Evolutionary conservation across 2,888 invertebrate genomes (phyloP), one percentile per base, ranked within the genome.

Genomic region (Apotomis turbidana): DNA sequence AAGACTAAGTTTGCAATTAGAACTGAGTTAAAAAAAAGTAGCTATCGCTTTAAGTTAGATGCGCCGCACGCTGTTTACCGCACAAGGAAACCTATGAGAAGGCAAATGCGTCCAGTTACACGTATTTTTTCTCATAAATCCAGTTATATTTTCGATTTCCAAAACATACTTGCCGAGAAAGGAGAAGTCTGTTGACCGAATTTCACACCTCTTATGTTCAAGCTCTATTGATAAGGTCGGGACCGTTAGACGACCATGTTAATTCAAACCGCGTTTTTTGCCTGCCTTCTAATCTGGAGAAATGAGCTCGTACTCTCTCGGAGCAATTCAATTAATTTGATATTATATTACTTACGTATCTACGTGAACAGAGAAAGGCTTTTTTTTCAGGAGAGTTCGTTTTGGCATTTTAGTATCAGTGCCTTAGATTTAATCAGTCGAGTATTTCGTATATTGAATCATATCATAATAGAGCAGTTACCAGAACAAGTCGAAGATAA

Each of bases 311-410:
- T 76, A 73, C 72, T 82, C 75, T 84, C 82, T 82, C 76, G 77
- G 76, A 80, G 85, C 83, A 79, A 84, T 87, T 87, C 84, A 88
- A 87, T 89, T 87, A 87, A 85, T 82, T 78, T 80, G 68, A 81
- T 77, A 81, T 83, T 85, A 84, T 80, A 84, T 86, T 87, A 83
- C 80, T 78, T 78, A 81, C 73, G 76, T 79, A 79, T 79, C 79
- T 78, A 76, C 79, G 69, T 72, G 58, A 59, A 54, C 52, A 15
- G 62, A 36, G 60, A 52, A 46, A 68, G 15, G 13, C 15, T 9
- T 38, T 61, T 13, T 71, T 68, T 10, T 15, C 6, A 27, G 13
- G 52, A 38, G 13, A 55, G 41, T 13, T 49, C 46, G 46, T 27
- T 46, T 66, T 58, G 38, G 12, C 10, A 15, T 58, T 51, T 38